phyloP scores from a whole-genome alignment of 1,140 invertebrate genomes.

The Zaprionus nigranus region DNA sequence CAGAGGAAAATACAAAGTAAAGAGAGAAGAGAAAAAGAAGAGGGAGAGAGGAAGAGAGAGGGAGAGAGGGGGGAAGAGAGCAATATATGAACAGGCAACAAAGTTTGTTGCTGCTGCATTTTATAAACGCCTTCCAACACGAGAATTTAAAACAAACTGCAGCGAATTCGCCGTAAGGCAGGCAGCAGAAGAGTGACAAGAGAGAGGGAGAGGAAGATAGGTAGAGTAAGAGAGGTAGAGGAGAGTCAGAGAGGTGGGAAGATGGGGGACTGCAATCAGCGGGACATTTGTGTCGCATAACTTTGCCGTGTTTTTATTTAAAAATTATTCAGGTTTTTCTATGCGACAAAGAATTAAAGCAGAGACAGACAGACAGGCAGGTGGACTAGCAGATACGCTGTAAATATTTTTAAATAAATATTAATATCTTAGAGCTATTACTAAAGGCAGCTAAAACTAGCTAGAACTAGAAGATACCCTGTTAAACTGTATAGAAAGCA shows the following conservation, averaged over 20 bases:
- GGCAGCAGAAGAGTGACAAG: conserved; percentile 1
- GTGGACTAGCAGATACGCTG: conserved; percentile 11
- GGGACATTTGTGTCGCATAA: conserved; percentile 68
- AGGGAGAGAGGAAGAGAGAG: neutral
- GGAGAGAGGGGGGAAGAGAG: neutral
- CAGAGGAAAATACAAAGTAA: neutral
- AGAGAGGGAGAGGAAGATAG: neutral
- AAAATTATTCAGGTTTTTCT: conserved; percentile 45
- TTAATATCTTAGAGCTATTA: neutral
- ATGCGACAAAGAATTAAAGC: conserved; percentile 15
- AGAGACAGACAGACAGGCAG: neutral
- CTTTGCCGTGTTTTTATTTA: conserved; percentile 53
- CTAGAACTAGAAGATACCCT: conserved; percentile 12
- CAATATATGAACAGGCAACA: conserved; percentile 28
- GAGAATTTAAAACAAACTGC: conserved; percentile 50
- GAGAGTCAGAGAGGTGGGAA: neutral
- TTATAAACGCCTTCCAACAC: conserved; percentile 66
- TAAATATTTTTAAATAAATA: neutral
- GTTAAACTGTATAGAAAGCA: neutral
- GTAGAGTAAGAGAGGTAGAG: neutral
- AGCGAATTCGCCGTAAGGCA: conserved; percentile 9
- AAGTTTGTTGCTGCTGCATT: conserved; percentile 52
- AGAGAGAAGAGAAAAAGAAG: neutral
- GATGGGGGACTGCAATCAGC: conserved; percentile 36
- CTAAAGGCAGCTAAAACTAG: too few relatives aligned